phyloP scores from a whole-genome alignment of 2,888 invertebrate species.

The Monopis laevigella region DNA sequence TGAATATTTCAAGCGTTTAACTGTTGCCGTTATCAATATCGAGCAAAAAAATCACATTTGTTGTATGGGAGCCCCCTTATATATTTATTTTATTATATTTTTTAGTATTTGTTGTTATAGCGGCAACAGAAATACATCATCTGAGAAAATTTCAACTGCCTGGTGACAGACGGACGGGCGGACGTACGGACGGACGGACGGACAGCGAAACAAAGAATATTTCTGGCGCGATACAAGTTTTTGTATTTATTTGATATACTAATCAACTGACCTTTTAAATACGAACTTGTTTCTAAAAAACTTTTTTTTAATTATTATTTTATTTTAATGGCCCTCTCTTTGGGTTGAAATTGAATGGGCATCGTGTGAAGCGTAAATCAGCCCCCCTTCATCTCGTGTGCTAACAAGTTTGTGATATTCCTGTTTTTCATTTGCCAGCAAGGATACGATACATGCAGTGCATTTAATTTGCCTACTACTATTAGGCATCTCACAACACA shows the following conservation, averaged over 20 bases:
- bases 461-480: not conserved
- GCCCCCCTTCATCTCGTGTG: slow-evolving; percentile 7
- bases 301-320: not conserved
- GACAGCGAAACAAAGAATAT: not conserved
- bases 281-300: not conserved
- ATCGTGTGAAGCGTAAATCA: slow-evolving; percentile 6
- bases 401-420: slow-evolving; percentile 7
- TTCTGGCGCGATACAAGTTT: not conserved
- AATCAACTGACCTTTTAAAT: no score
- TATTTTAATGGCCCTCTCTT: slow-evolving; percentile 16
- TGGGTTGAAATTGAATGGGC: slow-evolving; percentile 13
- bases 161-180: not conserved
- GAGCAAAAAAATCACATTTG: slow-evolving; percentile 9
- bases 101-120: not conserved
- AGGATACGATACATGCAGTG: slow-evolving; percentile 1
- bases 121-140: not conserved
- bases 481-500: slow-evolving; percentile 1
- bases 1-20: slow-evolving; percentile 7
- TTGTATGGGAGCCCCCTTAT: slow-evolving; percentile 8
- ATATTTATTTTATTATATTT: slow-evolving; percentile 8
- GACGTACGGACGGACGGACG: no score
- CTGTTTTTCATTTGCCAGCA: slow-evolving; percentile 8
- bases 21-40: slow-evolving; percentile 8
- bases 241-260: not conserved
- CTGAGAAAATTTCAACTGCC: not conserved